phyloP scores from a whole-genome alignment of 2,113 vertebrate species.

The Hyperopisus bebe region DNA sequence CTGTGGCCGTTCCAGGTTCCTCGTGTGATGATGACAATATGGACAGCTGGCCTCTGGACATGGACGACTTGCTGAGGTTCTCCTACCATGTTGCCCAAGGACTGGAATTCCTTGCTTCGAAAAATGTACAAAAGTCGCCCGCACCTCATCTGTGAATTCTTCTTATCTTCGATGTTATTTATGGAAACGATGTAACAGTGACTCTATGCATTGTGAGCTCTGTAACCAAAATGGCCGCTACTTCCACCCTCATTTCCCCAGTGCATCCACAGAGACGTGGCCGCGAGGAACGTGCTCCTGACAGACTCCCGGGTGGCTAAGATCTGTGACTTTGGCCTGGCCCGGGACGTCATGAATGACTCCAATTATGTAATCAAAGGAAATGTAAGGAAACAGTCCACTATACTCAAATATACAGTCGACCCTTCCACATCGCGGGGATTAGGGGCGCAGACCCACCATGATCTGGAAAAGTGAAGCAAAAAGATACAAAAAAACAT shows the following conservation, averaged over 20 bases:
- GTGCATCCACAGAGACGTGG: constrained; percentile 95
- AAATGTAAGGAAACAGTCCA: constrained; percentile 68
- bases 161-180: background rate
- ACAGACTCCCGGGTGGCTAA: constrained; percentile 75
- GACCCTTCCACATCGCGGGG: background rate
- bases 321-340: constrained; percentile 95
- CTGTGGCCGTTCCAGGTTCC: background rate
- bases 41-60: constrained; percentile 49
- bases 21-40: constrained; percentile 28
- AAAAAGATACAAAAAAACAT: background rate
- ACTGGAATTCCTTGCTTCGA: constrained; percentile 87
- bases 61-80: constrained; percentile 76
- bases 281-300: constrained; percentile 87
- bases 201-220: background rate
- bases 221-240: background rate
- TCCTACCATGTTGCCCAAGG: constrained; percentile 86
- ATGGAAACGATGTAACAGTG: background rate
- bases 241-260: constrained; percentile 37
- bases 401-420: background rate
- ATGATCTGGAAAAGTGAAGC: background rate
- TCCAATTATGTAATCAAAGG: constrained; percentile 92
- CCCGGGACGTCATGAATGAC: constrained; percentile 88
- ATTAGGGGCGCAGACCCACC: background rate
- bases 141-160: background rate
- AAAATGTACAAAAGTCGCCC: constrained; percentile 64